Conservation (phyloP, 2,888 invertebrate genomes). For the Torymus aiolomorphi region DNA sequence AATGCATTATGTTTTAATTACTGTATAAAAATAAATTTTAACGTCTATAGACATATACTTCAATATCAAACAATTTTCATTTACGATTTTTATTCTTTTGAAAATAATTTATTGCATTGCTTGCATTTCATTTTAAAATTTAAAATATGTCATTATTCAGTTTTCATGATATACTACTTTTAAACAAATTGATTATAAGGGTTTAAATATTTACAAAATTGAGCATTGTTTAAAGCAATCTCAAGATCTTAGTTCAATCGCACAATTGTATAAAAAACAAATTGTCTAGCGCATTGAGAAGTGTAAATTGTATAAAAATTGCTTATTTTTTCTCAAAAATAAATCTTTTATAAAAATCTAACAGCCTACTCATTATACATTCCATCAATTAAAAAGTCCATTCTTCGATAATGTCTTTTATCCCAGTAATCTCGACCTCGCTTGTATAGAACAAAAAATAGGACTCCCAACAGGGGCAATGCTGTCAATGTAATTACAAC, state of each 20-base stretch:
- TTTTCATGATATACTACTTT: slow-evolving; percentile 7
- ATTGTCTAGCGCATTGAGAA: slow-evolving; percentile 24
- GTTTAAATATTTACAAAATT: slow-evolving; percentile 25
- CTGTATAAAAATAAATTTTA: slow-evolving; percentile 54
- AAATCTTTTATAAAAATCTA: slow-evolving; percentile 39
- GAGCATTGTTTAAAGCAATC: slow-evolving; percentile 17
- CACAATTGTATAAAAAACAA: slow-evolving; percentile 40
- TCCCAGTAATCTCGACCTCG: slow-evolving; percentile 90
- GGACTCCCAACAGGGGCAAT: slow-evolving; percentile 84
- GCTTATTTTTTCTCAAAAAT: slow-evolving; percentile 47
- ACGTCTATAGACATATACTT: slow-evolving; percentile 14
- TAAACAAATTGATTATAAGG: neutral
- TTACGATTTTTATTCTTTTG: slow-evolving; percentile 7
- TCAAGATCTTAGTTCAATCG: slow-evolving; percentile 33
- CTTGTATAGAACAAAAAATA: slow-evolving; percentile 82
- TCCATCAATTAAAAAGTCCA: slow-evolving; percentile 92
- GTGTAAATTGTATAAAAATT: slow-evolving; percentile 49
- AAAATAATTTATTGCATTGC: slow-evolving; percentile 26
- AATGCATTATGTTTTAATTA: slow-evolving; percentile 36
- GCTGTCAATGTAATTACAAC: slow-evolving; percentile 85
- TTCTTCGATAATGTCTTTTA: slow-evolving; percentile 89
- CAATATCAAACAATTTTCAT: slow-evolving; percentile 41
- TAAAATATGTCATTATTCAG: neutral
- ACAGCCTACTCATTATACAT: slow-evolving; percentile 86
- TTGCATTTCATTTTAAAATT: slow-evolving; percentile 5